Base-by-base conservation (phyloP, 2,888 invertebrate species). In the Cryptus viduatorius region DNA sequence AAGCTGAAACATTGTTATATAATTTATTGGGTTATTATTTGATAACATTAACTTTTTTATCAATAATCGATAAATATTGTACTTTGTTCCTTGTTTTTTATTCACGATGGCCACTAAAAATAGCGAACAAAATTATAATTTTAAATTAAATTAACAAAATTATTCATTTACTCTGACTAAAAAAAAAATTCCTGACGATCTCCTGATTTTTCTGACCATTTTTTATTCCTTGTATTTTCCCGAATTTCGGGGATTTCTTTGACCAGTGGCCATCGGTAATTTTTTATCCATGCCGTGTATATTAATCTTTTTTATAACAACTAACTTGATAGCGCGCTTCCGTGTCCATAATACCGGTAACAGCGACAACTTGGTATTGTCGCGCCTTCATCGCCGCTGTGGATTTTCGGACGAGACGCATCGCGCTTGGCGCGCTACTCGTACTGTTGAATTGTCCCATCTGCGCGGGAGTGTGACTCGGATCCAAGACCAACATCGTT, bases 281-380 rank as follows among this genome's bases (percentile, higher is more conserved):
- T 8, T 37, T 8, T 4, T 7, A 37, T 37, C 2, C 2, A 37
- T 2, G 3, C 7, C 7, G 37, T 2, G 37, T 37, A 37, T 8
- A 37, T 37, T 37, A 1, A 8, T 37, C 0, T 37, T 37, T 8
- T 1, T 29, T 42, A 29, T 42, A 29, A 10, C 42, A 24, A 83
- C 89, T 89, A 92, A 97, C 97, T 95, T 97, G 96, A 92, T 96
- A 97, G 92, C 98, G 97, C 53, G 95, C 94, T 86, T 97, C 97
- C 8, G 95, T 95, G 86, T 96, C 95, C 92, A 97, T 95, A 79
- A 96, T 95, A 1, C 98, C 98, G 85, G 95, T 95, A 85, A 98
- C 96, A 61, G 96, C 96, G 29, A 98, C 97, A 90, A 98, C 96
- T 94, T 98, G 98, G 94, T 98, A 98, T 94, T 98, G 98, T 53